Conservation (phyloP, 2,113 vertebrate species). For the Naja naja region DNA sequence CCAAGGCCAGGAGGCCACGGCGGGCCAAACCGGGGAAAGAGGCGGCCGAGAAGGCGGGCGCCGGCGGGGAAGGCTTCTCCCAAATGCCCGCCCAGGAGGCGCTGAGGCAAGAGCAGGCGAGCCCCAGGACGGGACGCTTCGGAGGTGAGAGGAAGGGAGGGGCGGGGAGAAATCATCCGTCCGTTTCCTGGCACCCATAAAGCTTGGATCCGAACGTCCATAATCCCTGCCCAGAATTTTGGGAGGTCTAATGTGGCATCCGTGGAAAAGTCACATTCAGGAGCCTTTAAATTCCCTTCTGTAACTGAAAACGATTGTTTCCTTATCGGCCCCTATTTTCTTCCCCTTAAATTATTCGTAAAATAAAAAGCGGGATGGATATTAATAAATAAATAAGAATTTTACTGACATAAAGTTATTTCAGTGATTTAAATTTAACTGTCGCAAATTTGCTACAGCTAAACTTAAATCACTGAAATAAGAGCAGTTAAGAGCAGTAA, state of each 20-base stretch:
- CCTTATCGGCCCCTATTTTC: not conserved
- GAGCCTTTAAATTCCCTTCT: not conserved
- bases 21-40: conserved; percentile 64
- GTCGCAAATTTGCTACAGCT: no score
- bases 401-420: not conserved
- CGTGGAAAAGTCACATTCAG: not conserved
- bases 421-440: not conserved
- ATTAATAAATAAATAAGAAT: not conserved
- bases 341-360: not conserved
- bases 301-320: not conserved
- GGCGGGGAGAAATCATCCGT: not conserved
- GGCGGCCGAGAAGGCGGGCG: conserved; percentile 51
- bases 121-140: conserved; percentile 37
- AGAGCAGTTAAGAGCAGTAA: no score
- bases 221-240: not conserved
- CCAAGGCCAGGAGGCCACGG: conserved; percentile 49
- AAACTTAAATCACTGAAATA: no score
- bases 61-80: conserved; percentile 57
- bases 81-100: conserved; percentile 43
- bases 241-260: not conserved
- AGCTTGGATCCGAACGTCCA: not conserved
- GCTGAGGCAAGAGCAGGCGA: conserved; percentile 21
- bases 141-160: conserved; percentile 59
- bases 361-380: not conserved
- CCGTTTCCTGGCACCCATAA: not conserved